These are phyloP conservation scores for Allolobophora icterica DNA, from an alignment of 2,888 invertebrate species.

Conservation along the genomic window DNA sequence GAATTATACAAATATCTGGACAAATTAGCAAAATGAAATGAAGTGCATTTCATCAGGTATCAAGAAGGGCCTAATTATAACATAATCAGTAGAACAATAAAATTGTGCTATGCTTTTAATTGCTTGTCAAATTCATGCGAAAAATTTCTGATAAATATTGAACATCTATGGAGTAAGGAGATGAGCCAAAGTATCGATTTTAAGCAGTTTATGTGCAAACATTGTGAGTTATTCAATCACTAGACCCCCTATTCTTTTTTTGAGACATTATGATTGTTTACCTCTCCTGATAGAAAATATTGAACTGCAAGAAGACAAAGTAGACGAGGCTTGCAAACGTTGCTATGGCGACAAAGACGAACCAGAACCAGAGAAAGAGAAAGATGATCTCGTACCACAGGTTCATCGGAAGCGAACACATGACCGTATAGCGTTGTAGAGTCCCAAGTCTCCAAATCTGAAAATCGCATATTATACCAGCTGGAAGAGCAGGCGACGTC, in stretches of 20 bases:
- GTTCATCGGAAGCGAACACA: conserved; percentile 4
- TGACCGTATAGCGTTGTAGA: background rate
- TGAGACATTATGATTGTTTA: background rate
- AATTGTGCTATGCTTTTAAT: too few relatives aligned
- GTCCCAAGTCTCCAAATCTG: background rate
- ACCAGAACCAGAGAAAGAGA: conserved; percentile 24
- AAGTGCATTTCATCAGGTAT: background rate
- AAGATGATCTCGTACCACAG: conserved; percentile 12
- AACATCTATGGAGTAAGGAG: too few relatives aligned
- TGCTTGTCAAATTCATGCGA: too few relatives aligned
- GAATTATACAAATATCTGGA: background rate
- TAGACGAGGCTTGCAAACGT: background rate
- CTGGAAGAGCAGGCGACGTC: background rate
- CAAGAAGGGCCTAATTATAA: too few relatives aligned
- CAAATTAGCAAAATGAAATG: background rate
- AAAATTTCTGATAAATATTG: too few relatives aligned
- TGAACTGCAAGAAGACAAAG: background rate
- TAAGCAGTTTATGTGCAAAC: background rate
- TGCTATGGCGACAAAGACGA: conserved; percentile 24
- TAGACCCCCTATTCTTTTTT: too few relatives aligned
- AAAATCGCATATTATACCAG: background rate
- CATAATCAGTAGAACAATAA: background rate
- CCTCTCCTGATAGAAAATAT: background rate
- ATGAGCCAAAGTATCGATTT: background rate
- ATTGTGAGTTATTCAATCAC: too few relatives aligned